Evolutionary conservation across 2,797 vertebrate species (phyloP).

Genomic region (Tamandua tetradactyla): DNA sequence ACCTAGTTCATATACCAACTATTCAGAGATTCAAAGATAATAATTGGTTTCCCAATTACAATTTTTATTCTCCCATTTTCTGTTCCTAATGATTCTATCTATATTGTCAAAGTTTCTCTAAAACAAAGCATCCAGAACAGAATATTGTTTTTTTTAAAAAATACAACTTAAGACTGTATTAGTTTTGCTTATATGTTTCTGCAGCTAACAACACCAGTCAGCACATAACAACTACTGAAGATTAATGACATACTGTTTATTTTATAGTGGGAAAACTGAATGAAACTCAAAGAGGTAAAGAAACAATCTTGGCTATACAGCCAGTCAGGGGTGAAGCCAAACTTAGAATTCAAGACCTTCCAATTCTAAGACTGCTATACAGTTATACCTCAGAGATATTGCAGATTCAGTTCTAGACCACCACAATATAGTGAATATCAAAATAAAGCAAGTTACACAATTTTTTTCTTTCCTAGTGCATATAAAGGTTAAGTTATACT

Average conservation of each 20-base stretch:
- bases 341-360: slow-evolving; percentile 17
- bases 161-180: slow-evolving; percentile 6
- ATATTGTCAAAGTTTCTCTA: background rate
- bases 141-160: slow-evolving; percentile 36
- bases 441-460: no score
- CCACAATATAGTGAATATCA: no score
- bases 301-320: background rate
- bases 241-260: background rate
- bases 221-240: background rate
- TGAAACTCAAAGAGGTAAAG: background rate
- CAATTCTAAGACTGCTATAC: background rate
- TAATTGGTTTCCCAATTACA: background rate
- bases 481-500: no score
- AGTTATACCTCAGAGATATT: no score
- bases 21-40: slow-evolving; percentile 38
- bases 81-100: background rate
- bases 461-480: no score
- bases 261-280: slow-evolving; percentile 13
- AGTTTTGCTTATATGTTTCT: slow-evolving; percentile 14
- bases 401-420: no score
- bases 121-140: background rate
- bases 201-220: background rate
- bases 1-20: background rate
- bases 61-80: background rate
- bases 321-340: background rate